Evolutionary conservation across 2,113 vertebrate species (phyloP).

Genomic region (Alexandromys fortis): DNA sequence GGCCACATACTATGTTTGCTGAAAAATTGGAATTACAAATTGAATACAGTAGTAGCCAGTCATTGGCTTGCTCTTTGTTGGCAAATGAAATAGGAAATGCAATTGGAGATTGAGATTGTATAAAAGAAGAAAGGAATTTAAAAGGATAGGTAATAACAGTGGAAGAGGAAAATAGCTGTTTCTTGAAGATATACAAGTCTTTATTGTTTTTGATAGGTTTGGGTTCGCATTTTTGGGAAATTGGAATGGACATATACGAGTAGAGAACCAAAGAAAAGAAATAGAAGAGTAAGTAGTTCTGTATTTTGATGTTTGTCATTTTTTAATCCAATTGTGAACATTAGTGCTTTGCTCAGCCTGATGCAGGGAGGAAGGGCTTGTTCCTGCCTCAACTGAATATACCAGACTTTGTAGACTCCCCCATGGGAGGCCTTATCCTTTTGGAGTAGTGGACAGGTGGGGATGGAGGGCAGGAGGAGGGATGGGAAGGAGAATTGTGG

Average conservation of each 20-base stretch:
- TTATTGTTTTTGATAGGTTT: slow-evolving; percentile 90
- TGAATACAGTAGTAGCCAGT: background rate
- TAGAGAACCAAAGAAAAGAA: slow-evolving; percentile 93
- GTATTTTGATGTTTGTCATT: slow-evolving; percentile 14
- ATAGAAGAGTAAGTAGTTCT: slow-evolving; percentile 92
- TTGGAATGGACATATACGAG: slow-evolving; percentile 92
- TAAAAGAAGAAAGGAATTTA: slow-evolving; percentile 34
- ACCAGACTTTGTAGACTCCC: no score
- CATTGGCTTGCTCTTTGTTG: slow-evolving; percentile 42
- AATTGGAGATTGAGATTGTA: slow-evolving; percentile 8
- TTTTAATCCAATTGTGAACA: background rate
- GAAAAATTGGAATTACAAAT: slow-evolving; percentile 49
- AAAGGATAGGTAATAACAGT: background rate
- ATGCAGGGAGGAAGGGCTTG: no score
- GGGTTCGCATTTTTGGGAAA: slow-evolving; percentile 97
- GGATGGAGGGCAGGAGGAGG: no score
- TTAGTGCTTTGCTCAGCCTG: background rate
- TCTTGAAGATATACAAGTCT: slow-evolving; percentile 75
- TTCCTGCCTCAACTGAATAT: no score
- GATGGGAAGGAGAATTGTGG: no score
- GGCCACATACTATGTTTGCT: slow-evolving; percentile 20
- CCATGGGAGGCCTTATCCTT: no score
- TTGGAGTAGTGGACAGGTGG: no score
- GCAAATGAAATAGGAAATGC: background rate
- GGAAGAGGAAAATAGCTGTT: slow-evolving; percentile 51